Evolutionary conservation across 2,888 invertebrate genomes (phyloP), one percentile per base, ranked within the genome.

Genomic region (Oscheius sp.): DNA sequence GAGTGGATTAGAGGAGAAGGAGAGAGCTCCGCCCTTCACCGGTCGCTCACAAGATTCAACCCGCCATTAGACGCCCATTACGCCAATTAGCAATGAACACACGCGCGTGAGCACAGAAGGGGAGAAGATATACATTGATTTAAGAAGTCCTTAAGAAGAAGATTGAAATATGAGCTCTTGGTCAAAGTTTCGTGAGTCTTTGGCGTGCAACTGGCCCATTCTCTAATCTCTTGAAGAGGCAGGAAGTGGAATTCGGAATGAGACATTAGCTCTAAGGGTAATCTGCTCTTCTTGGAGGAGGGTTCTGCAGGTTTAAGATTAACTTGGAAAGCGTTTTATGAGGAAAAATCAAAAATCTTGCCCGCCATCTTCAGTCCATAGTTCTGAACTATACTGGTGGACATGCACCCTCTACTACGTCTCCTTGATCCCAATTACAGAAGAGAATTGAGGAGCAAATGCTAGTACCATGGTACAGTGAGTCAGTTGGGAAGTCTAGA

Each of bases 61-160:
- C 53, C 68, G 68, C 55, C 68, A 68, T 68, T 68, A 68, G 68
- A 68, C 68, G 68, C 68, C 68, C 55, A 68, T 68, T 68, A 68
- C 33, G 68, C 68, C 68, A 68, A 68, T 68, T 68, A 68, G 68
- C 35, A 35, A 53, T 68, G 55, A 68, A 68, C 68, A 68, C 29
- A 68, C 68, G 32, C 53, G 48, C 47, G 29, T 21, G 29, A 13
- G 13, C 21, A 55, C 21, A 29, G 21, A 55, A 10, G 50, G 9
- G 13, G 53, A n/a, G 55, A 29, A 32, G 55, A 32, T 32, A 32
- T 21, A 55, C 29, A 21, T 32, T 53, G 7, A 11, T 21, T 55
- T 21, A 13, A 55, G 29, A 1, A 55, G 9, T 55, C 21, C 2
- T 42, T 42, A 42, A 42, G 42, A 42, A 42, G 21, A 32, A 21